Evolutionary conservation across 2,888 invertebrate genomes (phyloP).

Genomic region (Cephus sareptanus): DNA sequence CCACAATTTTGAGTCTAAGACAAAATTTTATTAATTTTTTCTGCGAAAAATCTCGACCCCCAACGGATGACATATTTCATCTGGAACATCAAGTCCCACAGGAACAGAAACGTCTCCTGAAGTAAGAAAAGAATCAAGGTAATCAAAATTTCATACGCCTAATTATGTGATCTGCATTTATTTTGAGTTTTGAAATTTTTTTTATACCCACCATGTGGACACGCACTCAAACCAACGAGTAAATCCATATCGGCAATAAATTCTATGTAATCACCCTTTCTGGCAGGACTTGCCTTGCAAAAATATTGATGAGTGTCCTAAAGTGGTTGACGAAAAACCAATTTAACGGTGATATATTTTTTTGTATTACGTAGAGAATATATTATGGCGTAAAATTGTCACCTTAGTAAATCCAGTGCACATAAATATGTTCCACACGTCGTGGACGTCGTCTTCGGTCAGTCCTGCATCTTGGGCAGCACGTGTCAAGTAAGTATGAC

Average conservation of each 20-base stretch:
- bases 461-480: constrained; percentile 63
- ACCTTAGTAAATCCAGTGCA: constrained; percentile 67
- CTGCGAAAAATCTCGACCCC: constrained; percentile 63
- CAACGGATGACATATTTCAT: constrained; percentile 62
- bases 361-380: neutral
- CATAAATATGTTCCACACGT: constrained; percentile 70
- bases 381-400: neutral
- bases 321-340: neutral
- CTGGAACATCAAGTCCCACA: constrained; percentile 64
- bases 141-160: neutral
- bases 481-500: constrained; percentile 65
- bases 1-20: neutral
- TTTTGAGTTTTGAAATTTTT: neutral
- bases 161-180: too few relatives aligned
- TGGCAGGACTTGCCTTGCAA: constrained; percentile 67
- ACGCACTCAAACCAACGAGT: constrained; percentile 65
- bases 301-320: constrained; percentile 68
- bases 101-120: constrained; percentile 65
- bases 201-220: constrained; percentile 55
- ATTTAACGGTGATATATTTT: neutral
- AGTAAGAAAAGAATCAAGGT: constrained; percentile 2
- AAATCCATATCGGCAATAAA: constrained; percentile 69
- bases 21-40: neutral
- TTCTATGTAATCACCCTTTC: constrained; percentile 67
- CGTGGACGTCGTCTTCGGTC: constrained; percentile 67